Conservation (phyloP, 2,888 invertebrate genomes). For the Ypsolopha scabrella region DNA sequence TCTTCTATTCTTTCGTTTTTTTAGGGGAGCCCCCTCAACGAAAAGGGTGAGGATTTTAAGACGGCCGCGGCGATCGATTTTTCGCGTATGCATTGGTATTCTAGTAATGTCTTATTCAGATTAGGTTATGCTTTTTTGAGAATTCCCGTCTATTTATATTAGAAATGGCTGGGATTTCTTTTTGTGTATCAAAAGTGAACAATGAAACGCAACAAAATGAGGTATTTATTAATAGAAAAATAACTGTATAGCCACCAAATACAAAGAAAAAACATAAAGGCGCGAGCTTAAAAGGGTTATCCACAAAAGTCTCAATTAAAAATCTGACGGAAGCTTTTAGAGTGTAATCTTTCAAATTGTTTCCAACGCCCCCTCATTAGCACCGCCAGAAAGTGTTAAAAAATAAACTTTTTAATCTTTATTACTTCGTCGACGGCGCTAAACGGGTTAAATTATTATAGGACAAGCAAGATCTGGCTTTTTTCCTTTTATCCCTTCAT, state of each 20-base stretch:
- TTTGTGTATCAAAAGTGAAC: too few species aligned
- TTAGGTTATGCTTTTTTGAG: constrained; percentile 55
- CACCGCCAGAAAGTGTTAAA: constrained; percentile 66
- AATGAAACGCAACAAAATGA: too few species aligned
- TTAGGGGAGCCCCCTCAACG: constrained; percentile 64
- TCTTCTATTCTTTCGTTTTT: constrained; percentile 67
- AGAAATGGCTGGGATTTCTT: too few species aligned
- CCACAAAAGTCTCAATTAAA: constrained; percentile 69
- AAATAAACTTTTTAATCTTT: constrained; percentile 71
- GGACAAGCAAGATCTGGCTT: constrained; percentile 54
- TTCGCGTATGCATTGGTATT: constrained; percentile 70
- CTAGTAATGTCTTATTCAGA: constrained; percentile 66
- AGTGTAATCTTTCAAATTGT: constrained; percentile 71
- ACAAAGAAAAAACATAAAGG: constrained; percentile 40
- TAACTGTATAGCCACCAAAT: background rate
- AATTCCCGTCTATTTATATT: too few species aligned
- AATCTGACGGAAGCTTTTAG: constrained; percentile 71
- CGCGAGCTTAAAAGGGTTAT: constrained; percentile 59
- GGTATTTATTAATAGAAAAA: background rate
- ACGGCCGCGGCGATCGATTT: constrained; percentile 66
- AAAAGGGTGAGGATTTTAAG: constrained; percentile 71
- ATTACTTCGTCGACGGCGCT: constrained; percentile 61
- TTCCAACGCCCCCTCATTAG: constrained; percentile 70
- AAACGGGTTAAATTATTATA: constrained; percentile 68
- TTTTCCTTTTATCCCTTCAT: constrained; percentile 56